These are phyloP conservation scores for Pandemis heparana DNA, from an alignment of 2,888 invertebrate genomes.

Conservation along the genomic window DNA sequence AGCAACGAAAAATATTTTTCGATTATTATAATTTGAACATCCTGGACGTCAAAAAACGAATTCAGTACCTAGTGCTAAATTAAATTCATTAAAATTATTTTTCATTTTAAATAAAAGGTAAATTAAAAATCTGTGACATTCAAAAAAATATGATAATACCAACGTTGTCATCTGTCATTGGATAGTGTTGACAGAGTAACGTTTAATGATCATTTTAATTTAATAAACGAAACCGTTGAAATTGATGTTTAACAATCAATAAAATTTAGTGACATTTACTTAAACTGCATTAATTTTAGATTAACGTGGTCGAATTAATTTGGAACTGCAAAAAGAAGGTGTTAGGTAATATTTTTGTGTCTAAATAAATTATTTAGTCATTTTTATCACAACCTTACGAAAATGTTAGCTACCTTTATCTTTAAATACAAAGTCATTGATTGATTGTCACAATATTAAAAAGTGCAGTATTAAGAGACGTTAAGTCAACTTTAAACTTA, in stretches of 20 bases:
- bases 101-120: too few relatives aligned
- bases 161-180: background rate
- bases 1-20: too few relatives aligned
- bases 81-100: background rate
- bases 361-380: background rate
- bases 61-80: background rate
- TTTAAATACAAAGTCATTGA: too few relatives aligned
- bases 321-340: background rate
- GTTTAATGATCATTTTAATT: constrained; percentile 3
- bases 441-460: too few relatives aligned
- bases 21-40: too few relatives aligned
- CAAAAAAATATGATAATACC: background rate
- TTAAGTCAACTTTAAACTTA: too few relatives aligned
- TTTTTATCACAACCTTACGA: background rate
- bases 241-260: constrained; percentile 3
- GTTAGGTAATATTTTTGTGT: constrained; percentile 13
- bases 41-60: too few relatives aligned
- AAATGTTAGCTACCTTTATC: too few relatives aligned
- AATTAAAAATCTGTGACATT: background rate
- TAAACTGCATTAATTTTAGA: constrained; percentile 20
- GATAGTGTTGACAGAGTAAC: background rate
- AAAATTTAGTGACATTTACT: constrained; percentile 5
- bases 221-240: constrained; percentile 2
- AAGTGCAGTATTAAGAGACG: too few relatives aligned
- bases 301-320: constrained; percentile 26